phyloP scores from a whole-genome alignment of 2,888 invertebrate genomes.

The Leptothorax acervorum region DNA sequence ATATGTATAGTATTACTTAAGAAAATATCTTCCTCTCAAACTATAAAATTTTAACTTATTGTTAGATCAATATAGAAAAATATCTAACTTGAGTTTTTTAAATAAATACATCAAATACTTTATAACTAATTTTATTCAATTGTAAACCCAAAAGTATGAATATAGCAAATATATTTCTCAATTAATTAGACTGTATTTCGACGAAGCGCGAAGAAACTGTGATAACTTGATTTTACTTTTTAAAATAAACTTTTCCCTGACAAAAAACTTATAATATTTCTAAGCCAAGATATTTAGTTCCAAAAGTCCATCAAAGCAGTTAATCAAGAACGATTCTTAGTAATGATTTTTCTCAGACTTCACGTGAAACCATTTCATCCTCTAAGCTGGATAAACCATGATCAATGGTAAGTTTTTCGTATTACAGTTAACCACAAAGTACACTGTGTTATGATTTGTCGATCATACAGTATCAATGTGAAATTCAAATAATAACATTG shows the following conservation, averaged over 20 bases:
- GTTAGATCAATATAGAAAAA: not conserved
- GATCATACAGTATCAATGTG: not conserved
- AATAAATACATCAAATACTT: not conserved
- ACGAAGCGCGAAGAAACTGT: not conserved
- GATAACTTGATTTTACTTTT: constrained; percentile 12
- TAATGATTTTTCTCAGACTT: constrained; percentile 48
- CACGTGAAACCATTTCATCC: constrained; percentile 29
- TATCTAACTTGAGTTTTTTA: not conserved
- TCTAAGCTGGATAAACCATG: constrained; percentile 44
- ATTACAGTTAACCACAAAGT: constrained; percentile 33
- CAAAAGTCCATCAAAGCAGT: constrained; percentile 1
- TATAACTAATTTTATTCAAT: not conserved
- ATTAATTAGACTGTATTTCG: not conserved
- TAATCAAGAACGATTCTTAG: constrained; percentile 43
- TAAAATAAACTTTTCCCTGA: not conserved
- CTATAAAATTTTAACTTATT: constrained; percentile 12
- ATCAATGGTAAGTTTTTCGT: constrained; percentile 54
- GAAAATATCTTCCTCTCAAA: not conserved
- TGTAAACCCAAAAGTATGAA: not conserved
- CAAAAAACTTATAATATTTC: too few species aligned
- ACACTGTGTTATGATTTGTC: not conserved
- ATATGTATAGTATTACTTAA: not conserved
- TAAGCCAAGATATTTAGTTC: not conserved
- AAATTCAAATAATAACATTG: not conserved
- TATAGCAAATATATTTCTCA: not conserved